These are phyloP conservation scores for Podabrus alpinus DNA, from an alignment of 2,888 invertebrate species.

Conservation along the genomic window DNA sequence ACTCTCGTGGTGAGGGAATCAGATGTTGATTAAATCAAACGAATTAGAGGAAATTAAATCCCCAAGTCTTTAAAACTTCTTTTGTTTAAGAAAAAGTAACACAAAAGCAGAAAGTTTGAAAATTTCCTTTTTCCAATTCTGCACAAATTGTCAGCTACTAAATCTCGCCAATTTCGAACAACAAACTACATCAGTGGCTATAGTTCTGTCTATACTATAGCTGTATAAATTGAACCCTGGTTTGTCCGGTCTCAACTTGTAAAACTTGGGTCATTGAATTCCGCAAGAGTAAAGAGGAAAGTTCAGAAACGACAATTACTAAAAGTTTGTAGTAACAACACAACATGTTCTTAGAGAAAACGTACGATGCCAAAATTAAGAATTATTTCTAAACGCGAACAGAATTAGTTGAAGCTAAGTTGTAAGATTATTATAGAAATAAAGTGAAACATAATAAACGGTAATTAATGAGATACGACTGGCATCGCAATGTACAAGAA, in stretches of 20 bases:
- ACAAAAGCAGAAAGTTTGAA: constrained; percentile 9
- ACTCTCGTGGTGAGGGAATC: no score
- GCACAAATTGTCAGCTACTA: constrained; percentile 23
- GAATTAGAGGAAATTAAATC: background rate
- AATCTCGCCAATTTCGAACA: constrained; percentile 24
- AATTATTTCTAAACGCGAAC: background rate
- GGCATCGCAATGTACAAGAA: no score
- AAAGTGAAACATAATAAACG: background rate
- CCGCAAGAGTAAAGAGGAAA: constrained; percentile 41
- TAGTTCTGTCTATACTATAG: constrained; percentile 28
- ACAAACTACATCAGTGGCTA: constrained; percentile 38
- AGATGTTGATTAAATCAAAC: background rate
- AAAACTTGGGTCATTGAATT: constrained; percentile 45
- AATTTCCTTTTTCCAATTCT: constrained; percentile 20
- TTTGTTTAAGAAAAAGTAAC: constrained; percentile 1
- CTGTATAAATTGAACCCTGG: constrained; percentile 42
- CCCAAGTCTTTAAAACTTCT: background rate
- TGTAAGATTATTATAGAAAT: background rate
- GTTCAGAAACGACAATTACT: constrained; percentile 36
- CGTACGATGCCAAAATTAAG: constrained; percentile 10
- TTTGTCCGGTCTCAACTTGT: constrained; percentile 37
- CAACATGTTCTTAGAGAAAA: constrained; percentile 20
- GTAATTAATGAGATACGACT: background rate
- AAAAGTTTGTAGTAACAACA: constrained; percentile 25
- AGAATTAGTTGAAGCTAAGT: background rate